phyloP scores from a whole-genome alignment of 2,797 vertebrate species.

The Manis pentadactyla region DNA sequence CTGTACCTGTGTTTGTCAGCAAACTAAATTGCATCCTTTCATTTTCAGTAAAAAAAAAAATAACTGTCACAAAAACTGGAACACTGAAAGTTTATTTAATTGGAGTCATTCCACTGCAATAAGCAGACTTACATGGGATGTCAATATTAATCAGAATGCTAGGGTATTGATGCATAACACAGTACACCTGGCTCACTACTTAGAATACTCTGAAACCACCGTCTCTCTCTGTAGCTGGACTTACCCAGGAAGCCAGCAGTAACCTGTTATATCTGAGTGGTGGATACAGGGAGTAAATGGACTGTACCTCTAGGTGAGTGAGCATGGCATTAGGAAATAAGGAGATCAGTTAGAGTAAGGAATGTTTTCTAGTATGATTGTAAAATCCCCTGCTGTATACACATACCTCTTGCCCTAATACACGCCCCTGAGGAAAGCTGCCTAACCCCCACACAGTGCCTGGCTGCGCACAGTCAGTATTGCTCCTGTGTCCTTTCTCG shows the following conservation, averaged over 20 bases:
- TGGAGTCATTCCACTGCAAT: not conserved
- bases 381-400: not conserved
- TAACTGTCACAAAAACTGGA: not conserved
- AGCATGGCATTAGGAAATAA: not conserved
- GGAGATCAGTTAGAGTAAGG: not conserved
- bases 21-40: not conserved
- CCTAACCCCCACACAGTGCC: not conserved
- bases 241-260: not conserved
- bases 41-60: conserved; percentile 4
- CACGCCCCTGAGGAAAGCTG: not conserved
- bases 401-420: not conserved
- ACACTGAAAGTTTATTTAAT: not conserved
- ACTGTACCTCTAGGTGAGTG: not conserved
- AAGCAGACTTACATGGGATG: not conserved
- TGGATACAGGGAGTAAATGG: not conserved
- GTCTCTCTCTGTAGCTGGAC: not conserved
- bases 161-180: too few relatives aligned
- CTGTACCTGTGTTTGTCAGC: not conserved
- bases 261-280: not conserved
- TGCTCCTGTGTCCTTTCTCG: not conserved
- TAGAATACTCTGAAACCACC: not conserved
- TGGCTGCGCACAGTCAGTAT: rapidly evolving
- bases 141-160: not conserved
- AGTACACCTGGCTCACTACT: not conserved
- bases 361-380: not conserved